Evolutionary conservation across 2,113 vertebrate species (phyloP), one percentile per base, ranked within the genome.

Genomic region (Myiopsitta monachus): DNA sequence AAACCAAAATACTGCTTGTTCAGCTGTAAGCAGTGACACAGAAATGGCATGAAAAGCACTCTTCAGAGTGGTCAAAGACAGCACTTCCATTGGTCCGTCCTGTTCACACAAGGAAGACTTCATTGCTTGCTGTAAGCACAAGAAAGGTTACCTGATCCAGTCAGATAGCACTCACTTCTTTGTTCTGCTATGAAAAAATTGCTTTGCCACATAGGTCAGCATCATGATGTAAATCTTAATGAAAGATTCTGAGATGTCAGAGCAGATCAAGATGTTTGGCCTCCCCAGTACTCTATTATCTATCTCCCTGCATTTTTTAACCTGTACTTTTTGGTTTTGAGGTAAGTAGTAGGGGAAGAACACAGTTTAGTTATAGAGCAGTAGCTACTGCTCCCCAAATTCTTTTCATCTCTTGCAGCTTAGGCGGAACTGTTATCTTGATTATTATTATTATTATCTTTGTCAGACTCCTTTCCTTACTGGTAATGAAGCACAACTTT

Each of bases 201-300:
- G 84, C 91, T 96, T 97, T 97, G 92, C 86, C 75, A 92, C 82
- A 55, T 87, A 92, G 86, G 93, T 96, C 97, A 97, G 82, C 86
- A 90, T 95, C 82, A 90, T 54, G 57, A 96, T 95, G 91, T 96
- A 96, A 96, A 96, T 96, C 86, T 96, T 96, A 97, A 93, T 96
- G 95, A 96, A 97, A 97, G 92, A 96, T 96, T 94, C 82, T 70
- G 87, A 95, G 78, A 92, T 88, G 81, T 87, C 89, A 77, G 92
- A 88, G 81, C 39, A 95, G 94, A 95, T 95, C 63, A 92, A 93
- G 75, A 23, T 33, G 11, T 88, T 96, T 92, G 80, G 76, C 90
- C 62, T 91, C 46, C 39, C 63, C 41, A 46, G 87, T 95, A 86
- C 83, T 95, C 75, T 51, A 92, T 95, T 95, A 91, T 92, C 66